Conservation (phyloP, 2,113 vertebrate genomes). For the Colossoma macropomum region DNA sequence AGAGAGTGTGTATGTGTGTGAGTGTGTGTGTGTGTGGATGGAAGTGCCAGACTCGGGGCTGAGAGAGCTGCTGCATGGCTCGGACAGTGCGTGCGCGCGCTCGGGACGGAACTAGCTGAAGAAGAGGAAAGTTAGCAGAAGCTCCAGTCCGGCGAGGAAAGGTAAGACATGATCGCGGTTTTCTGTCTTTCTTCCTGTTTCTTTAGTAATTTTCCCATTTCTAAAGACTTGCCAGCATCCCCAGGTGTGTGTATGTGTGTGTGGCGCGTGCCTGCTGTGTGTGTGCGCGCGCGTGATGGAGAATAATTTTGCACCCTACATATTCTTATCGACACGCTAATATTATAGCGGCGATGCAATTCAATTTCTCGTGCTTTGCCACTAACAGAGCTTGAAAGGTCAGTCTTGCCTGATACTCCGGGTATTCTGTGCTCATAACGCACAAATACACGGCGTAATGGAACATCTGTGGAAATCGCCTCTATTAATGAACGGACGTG, state of each 20-base stretch:
- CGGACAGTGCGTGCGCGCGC: not conserved
- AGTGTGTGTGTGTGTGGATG: slow-evolving; percentile 14
- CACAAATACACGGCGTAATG: not conserved
- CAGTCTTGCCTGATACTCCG: not conserved
- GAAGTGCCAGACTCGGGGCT: slow-evolving; percentile 30
- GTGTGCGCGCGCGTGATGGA: not conserved
- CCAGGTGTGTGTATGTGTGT: not conserved
- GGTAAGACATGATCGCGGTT: not conserved
- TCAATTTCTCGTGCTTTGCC: not conserved
- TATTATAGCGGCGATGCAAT: not conserved
- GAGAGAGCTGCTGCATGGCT: not conserved
- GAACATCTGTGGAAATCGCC: not conserved
- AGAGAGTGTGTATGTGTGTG: not conserved
- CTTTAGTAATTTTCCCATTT: not conserved
- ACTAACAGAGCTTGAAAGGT: not conserved
- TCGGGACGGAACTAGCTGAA: slow-evolving; percentile 11
- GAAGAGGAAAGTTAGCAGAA: not conserved
- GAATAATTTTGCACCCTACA: not conserved
- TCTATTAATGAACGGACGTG: not conserved
- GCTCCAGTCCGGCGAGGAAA: not conserved
- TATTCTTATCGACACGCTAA: not conserved
- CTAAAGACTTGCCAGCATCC: not conserved
- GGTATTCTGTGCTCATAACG: not conserved
- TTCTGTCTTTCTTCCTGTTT: not conserved
- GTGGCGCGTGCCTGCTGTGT: not conserved